These are phyloP conservation scores for Megaceryle maxima DNA, from an alignment of 2,113 vertebrate species.

Conservation along the genomic window DNA sequence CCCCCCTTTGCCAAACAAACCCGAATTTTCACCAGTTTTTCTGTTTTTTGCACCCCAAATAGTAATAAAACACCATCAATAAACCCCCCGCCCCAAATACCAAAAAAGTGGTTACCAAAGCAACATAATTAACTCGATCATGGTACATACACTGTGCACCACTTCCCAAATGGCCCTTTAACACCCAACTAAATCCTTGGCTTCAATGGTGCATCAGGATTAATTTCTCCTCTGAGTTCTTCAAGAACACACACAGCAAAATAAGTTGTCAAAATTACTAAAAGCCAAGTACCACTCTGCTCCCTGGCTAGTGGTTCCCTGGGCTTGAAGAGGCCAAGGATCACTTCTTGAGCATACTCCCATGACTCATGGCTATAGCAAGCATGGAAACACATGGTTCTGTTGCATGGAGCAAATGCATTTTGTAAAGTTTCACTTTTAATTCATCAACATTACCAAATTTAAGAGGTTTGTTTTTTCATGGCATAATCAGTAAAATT, in stretches of 20 bases:
- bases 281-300: neutral
- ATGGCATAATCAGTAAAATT: neutral
- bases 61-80: too few relatives aligned
- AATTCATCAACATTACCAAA: neutral
- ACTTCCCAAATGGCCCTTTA: conserved; percentile 25
- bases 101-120: conserved; percentile 58
- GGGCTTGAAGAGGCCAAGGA: neutral
- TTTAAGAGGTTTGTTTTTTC: neutral
- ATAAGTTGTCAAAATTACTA: neutral
- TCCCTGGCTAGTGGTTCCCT: neutral
- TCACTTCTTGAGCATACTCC: neutral
- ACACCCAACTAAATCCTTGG: neutral
- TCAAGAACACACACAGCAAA: neutral
- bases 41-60: too few relatives aligned
- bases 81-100: too few relatives aligned
- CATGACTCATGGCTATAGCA: neutral
- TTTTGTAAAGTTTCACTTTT: neutral
- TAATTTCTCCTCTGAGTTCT: neutral
- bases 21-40: too few relatives aligned
- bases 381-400: neutral
- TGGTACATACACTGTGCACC: neutral
- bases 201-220: neutral
- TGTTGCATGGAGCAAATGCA: neutral
- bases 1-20: neutral
- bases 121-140: conserved; percentile 59